phyloP scores from a whole-genome alignment of 1,140 invertebrate genomes.

The Lasioglossum baleicum region DNA sequence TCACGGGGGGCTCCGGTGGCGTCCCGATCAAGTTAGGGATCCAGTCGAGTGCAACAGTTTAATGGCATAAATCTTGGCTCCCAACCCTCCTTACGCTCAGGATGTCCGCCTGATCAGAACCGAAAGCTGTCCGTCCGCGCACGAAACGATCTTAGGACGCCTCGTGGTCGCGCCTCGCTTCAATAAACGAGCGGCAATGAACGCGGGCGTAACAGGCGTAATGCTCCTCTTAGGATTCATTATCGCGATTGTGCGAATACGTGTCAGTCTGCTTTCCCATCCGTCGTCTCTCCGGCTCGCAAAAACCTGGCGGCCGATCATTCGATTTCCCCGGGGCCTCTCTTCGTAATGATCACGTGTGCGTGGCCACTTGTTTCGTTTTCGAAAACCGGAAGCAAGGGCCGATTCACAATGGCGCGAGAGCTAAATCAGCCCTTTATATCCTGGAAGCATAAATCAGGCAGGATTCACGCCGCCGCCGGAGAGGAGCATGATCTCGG shows the following conservation, averaged over 20 bases:
- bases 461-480: conserved; percentile 53
- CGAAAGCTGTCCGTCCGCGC: too few relatives aligned
- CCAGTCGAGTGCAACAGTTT: neutral
- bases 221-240: conserved; percentile 38
- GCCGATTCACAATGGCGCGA: conserved; percentile 23
- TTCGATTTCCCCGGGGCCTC: conserved; percentile 2
- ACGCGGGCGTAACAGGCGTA: conserved; percentile 25
- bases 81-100: too few relatives aligned
- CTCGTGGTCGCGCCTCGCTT: neutral
- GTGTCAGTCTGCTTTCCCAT: conserved; percentile 17
- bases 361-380: neutral
- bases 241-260: conserved; percentile 44
- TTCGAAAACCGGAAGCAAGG: conserved; percentile 35
- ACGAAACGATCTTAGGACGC: neutral
- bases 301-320: neutral
- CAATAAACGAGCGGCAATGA: conserved; percentile 18
- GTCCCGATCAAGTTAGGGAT: too few relatives aligned
- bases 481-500: conserved; percentile 12
- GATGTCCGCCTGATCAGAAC: too few relatives aligned
- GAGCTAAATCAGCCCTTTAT: conserved; percentile 41
- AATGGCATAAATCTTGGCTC: too few relatives aligned
- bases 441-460: conserved; percentile 67
- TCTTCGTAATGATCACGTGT: too few relatives aligned
- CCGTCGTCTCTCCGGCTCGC: neutral
- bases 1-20: too few relatives aligned